Evolutionary conservation across 2,113 vertebrate genomes (phyloP), one percentile per base, ranked within the genome.

Genomic region (Hippocampus zosterae): DNA sequence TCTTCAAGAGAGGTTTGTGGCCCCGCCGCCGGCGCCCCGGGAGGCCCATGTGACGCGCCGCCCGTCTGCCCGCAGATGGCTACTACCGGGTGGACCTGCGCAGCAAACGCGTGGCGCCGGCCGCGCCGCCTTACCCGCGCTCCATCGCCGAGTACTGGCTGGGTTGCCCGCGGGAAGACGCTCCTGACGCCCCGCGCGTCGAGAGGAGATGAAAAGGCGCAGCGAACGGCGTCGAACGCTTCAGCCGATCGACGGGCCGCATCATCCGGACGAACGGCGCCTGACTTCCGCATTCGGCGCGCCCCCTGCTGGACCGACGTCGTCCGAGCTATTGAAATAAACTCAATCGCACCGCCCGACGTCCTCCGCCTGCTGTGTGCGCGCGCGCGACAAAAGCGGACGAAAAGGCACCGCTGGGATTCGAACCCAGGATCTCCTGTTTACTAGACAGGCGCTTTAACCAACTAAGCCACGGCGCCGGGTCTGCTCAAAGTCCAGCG

Each of bases 111-210:
- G 93, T 98, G 85, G 96, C 94, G 78, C 60, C 33, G 0, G 92
- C 75, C 63, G 76, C 0, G 12, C 97, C 97, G 25, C 92, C 90
- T 4, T 99, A 98, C 76, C 97, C 97, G 29, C 93, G 97, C 77
- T 92, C 94, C 85, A 96, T 96, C 1, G 92, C 93, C 19, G 92
- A 93, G 81, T 98, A 95, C 88, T 98, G 97, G 97, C 87, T 99
- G 86, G 92, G 94, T 73, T 98, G 97, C 79, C 53, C 89, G 69
- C 56, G 13, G 8, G 83, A 88, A 65, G 80, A 67, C 0, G 15
- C 25, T 0, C 50, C 72, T 5, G 68, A 81, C 59, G 53, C 3
- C 16, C 73, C 87, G 0, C 74, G 65, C 27, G 84, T 88, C 70
- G 92, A 92, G 79, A 92, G 89, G 79, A 85, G 70, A 89, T 90